Evolutionary conservation across 2,113 vertebrate genomes (phyloP).

Genomic region (Otis tarda): DNA sequence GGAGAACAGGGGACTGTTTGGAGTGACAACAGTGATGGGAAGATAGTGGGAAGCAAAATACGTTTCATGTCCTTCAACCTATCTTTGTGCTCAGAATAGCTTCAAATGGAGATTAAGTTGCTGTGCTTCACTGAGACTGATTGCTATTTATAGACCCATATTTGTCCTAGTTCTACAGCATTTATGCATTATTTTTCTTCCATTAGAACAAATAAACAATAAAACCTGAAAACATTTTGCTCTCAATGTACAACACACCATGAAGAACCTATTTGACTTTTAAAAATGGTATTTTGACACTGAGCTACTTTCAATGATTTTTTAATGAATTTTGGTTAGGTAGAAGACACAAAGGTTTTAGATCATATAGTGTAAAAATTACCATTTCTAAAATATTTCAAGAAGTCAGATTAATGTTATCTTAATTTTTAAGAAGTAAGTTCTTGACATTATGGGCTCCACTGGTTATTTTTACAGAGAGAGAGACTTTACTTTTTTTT

Average conservation of each 20-base stretch:
- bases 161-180: conserved; percentile 57
- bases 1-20: neutral
- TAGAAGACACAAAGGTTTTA: neutral
- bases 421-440: neutral
- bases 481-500: neutral
- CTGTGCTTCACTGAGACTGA: conserved; percentile 44
- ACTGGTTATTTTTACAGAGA: neutral
- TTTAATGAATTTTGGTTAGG: neutral
- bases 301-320: neutral
- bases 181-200: conserved; percentile 32
- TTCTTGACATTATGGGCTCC: neutral
- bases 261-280: neutral
- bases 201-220: conserved; percentile 45
- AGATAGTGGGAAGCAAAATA: conserved; percentile 10
- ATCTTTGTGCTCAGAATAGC: conserved; percentile 61
- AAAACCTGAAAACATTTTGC: neutral
- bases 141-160: conserved; percentile 52
- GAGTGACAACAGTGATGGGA: conserved; percentile 22
- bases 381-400: neutral
- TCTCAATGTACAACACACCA: neutral
- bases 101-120: conserved; percentile 50
- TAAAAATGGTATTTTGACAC: neutral
- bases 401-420: neutral
- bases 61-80: conserved; percentile 36
- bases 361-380: neutral